These are phyloP conservation scores for Tribolium madens DNA, from an alignment of 1,140 invertebrate species.

Conservation along the genomic window DNA sequence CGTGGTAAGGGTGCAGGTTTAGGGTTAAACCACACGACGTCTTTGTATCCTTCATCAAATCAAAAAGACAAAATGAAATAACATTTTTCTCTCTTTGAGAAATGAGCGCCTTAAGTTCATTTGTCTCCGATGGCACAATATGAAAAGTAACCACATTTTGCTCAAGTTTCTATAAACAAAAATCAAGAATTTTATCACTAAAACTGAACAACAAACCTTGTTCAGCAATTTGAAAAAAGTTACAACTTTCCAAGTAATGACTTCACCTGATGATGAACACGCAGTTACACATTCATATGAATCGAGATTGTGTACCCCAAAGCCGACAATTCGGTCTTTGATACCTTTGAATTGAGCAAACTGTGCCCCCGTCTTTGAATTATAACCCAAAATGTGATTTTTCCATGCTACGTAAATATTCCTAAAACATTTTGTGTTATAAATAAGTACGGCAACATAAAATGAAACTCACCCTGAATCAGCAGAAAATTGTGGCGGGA, in stretches of 20 bases:
- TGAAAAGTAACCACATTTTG: slow-evolving; percentile 54
- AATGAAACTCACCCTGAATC: slow-evolving; percentile 73
- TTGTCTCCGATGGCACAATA: slow-evolving; percentile 39
- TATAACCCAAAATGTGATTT: slow-evolving; percentile 71
- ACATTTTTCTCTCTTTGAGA: slow-evolving; percentile 44
- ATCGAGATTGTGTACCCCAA: slow-evolving; percentile 65
- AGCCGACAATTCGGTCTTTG: slow-evolving; percentile 67
- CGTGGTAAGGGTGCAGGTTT: background rate
- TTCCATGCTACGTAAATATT: slow-evolving; percentile 71
- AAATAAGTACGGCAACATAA: background rate
- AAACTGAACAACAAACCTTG: slow-evolving; percentile 64
- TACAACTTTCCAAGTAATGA: slow-evolving; percentile 70
- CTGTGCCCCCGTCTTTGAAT: slow-evolving; percentile 70
- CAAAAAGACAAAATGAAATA: slow-evolving; percentile 40
- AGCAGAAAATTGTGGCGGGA: slow-evolving; percentile 72
- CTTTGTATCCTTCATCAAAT: slow-evolving; percentile 39
- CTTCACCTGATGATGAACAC: slow-evolving; percentile 69
- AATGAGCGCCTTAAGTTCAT: slow-evolving; percentile 48
- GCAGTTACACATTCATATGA: slow-evolving; percentile 68
- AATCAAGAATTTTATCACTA: slow-evolving; percentile 53
- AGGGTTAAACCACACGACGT: slow-evolving; percentile 47
- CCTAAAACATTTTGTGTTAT: slow-evolving; percentile 63
- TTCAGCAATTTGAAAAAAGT: slow-evolving; percentile 67
- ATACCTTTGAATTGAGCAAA: slow-evolving; percentile 68
- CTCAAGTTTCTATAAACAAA: slow-evolving; percentile 51